phyloP scores from a whole-genome alignment of 2,888 invertebrate genomes.

The Cheiracanthium punctorium region DNA sequence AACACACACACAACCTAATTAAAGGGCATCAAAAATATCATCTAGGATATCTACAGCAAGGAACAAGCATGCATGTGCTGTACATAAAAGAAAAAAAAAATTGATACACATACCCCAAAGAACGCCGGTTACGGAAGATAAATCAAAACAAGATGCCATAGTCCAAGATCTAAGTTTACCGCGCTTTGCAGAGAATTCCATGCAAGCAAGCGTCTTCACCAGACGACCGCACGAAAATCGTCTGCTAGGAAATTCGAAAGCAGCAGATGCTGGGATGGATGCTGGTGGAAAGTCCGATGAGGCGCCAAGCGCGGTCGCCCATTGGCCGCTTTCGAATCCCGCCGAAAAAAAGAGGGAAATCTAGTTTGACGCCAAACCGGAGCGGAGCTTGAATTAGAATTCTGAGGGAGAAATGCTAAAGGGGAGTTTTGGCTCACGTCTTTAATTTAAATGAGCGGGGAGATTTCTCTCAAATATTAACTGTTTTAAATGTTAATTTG shows the following conservation, averaged over 20 bases:
- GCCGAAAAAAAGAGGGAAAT: neutral
- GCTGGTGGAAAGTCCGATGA: neutral
- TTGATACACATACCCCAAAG: neutral
- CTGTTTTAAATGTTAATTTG: no score
- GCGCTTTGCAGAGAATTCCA: neutral
- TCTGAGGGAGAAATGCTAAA: no score
- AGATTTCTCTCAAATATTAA: no score
- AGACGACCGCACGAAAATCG: neutral
- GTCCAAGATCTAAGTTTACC: neutral
- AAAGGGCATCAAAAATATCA: no score
- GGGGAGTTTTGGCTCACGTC: no score
- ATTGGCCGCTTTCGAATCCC: neutral
- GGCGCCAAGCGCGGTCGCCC: neutral
- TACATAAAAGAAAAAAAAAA: no score
- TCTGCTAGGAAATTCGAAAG: neutral
- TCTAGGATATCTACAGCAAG: no score
- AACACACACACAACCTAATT: no score
- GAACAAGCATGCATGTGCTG: no score
- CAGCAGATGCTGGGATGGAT: neutral
- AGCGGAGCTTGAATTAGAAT: no score
- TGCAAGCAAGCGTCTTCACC: neutral
- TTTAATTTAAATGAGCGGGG: no score
- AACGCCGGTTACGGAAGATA: neutral
- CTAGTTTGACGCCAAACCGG: neutral
- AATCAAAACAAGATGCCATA: slow-evolving; percentile 1